Evolutionary conservation across 1,140 invertebrate species (phyloP), one percentile per base, ranked within the genome.

Genomic region (Habropoda laboriosa): DNA sequence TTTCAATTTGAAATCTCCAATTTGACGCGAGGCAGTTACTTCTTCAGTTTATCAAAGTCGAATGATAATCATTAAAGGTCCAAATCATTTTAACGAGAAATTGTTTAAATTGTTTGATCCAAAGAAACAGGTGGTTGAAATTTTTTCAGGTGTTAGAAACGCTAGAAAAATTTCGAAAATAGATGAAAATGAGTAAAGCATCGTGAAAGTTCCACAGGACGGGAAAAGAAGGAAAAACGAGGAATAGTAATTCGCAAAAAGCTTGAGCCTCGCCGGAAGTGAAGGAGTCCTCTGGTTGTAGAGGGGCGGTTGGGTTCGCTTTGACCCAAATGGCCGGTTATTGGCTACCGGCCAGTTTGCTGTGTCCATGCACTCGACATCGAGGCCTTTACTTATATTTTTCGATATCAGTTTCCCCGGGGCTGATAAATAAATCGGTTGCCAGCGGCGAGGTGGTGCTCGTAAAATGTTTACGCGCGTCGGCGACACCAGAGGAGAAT

Each of bases 301-400:
- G 24, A 38, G 55, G n/a, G 12, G 38, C 51, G 30, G 30, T 40
- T 35, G 57, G 55, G 71, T 79, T 74, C 80, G 85, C 81, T 89
- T 83, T 90, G 89, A 91, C 90, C 91, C 79, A 90, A 91, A 92
- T 92, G 85, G 76, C 32, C 71, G 83, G 77, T 61, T 86, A 79
- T 89, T 92, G 90, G 91, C 86, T 61, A 40, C 5, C 38, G 55
- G 90, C 91, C 91, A 92, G 83, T 86, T 83, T 77, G 81, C 84
- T 87, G 71, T 89, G 87, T 91, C 85, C 83, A 73, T 85, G 83
- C 83, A 72, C 38, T 77, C 64, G 57, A 67, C 60, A 45, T 47
- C 32, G n/a, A 42, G 45, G 70, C 75, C 55, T 79, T 83, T 82
- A 82, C 80, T 86, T 83, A 81, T 87, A 85, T 85, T 87, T 83